Conservation (phyloP, 1,140 invertebrate genomes). For the Calephelis virginiensis region DNA sequence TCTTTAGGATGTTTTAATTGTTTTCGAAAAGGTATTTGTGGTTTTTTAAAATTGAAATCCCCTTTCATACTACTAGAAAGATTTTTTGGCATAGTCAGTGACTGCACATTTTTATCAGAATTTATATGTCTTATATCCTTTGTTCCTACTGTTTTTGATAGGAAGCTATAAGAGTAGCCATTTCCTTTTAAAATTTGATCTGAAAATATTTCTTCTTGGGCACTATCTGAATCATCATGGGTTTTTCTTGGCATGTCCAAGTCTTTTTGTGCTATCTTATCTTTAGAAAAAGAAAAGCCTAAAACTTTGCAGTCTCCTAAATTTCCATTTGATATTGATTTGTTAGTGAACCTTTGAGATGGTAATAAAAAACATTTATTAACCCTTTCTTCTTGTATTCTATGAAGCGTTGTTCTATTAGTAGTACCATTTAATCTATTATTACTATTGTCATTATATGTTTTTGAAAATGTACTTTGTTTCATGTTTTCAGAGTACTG, state of each 20-base stretch:
- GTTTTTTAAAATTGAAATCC: constrained; percentile 32
- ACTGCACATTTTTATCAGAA: constrained; percentile 41
- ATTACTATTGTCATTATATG: constrained; percentile 21
- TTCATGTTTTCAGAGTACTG: constrained; percentile 44
- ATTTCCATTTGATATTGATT: constrained; percentile 28
- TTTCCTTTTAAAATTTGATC: neutral
- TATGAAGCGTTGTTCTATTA: neutral
- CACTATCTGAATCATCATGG: constrained; percentile 1
- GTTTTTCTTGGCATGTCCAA: constrained; percentile 17
- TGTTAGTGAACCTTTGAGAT: constrained; percentile 52
- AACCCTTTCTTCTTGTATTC: constrained; percentile 49
- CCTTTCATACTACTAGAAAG: constrained; percentile 33
- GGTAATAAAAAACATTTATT: constrained; percentile 52
- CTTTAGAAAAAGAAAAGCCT: constrained; percentile 9
- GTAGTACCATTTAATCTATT: neutral
- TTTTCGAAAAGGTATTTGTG: constrained; percentile 23
- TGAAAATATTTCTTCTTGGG: constrained; percentile 14
- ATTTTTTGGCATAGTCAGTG: constrained; percentile 36
- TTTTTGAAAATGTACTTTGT: constrained; percentile 42
- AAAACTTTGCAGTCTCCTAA: constrained; percentile 21
- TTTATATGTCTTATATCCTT: constrained; percentile 19
- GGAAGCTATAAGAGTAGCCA: neutral
- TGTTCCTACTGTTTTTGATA: neutral
- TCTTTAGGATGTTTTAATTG: constrained; percentile 20
- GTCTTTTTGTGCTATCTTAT: constrained; percentile 1